Percentiles rank a stretch among this genome's conserved stretches.
These are phyloP conservation scores for Luffia ferchaultella DNA, from an alignment of 2,888 invertebrate genomes.

Conservation along the genomic window DNA sequence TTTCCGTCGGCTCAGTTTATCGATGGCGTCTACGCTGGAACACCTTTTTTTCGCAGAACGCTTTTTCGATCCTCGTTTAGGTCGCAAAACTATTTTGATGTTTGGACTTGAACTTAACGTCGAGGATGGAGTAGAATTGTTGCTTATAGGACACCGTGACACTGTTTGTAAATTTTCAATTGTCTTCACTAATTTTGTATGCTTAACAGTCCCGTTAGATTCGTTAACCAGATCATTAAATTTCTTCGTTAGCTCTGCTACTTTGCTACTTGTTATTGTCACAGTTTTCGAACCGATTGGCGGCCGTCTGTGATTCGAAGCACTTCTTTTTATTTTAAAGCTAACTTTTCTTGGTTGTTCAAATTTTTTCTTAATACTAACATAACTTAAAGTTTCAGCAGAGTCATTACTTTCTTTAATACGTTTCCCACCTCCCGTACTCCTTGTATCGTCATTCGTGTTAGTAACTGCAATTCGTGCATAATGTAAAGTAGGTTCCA, in stretches of 20 bases:
- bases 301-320: conserved; percentile 47
- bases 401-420: conserved; percentile 14
- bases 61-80: conserved; percentile 49
- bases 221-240: conserved; percentile 71
- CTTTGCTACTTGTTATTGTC: conserved; percentile 64
- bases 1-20: conserved; percentile 37
- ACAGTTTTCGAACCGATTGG: conserved; percentile 48
- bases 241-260: conserved; percentile 73
- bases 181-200: conserved; percentile 63
- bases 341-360: conserved; percentile 65
- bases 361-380: conserved; percentile 30
- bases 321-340: conserved; percentile 66
- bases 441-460: conserved; percentile 49
- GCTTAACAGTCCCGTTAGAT: conserved; percentile 47
- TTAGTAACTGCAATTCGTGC: conserved; percentile 51
- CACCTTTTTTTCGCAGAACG: conserved; percentile 56
- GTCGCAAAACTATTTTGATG: conserved; percentile 55
- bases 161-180: conserved; percentile 48
- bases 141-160: conserved; percentile 36
- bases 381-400: neutral
- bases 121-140: conserved; percentile 53
- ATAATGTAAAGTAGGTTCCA: conserved; percentile 38
- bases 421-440: conserved; percentile 50
- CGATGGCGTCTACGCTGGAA: conserved; percentile 56
- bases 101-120: conserved; percentile 55